Evolutionary conservation across 2,113 vertebrate species (phyloP).

Genomic region (Protobothrops flavoviridis): DNA sequence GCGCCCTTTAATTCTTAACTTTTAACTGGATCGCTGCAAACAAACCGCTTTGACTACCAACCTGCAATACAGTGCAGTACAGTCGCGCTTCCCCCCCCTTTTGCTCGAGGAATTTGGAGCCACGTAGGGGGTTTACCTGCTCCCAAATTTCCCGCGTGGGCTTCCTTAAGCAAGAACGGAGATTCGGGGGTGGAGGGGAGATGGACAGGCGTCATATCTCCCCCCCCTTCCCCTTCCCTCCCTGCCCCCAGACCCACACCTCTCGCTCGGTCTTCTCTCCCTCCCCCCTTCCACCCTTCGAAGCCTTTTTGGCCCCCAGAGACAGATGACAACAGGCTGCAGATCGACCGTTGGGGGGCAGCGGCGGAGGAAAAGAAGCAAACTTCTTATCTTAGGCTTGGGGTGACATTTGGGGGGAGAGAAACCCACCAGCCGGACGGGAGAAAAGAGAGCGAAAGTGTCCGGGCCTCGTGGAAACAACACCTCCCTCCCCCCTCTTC

Average conservation of each 20-base stretch:
- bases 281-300: background rate
- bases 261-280: background rate
- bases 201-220: background rate
- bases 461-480: slow-evolving; percentile 14
- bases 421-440: background rate
- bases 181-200: background rate
- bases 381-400: background rate
- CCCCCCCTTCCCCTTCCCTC: background rate
- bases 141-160: slow-evolving; percentile 30
- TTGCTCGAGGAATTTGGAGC: slow-evolving; percentile 39
- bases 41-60: background rate
- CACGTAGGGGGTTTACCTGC: slow-evolving; percentile 11
- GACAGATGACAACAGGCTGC: background rate
- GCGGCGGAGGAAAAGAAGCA: background rate
- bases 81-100: background rate
- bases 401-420: background rate
- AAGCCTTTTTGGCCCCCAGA: slow-evolving; percentile 29
- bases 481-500: background rate
- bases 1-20: background rate
- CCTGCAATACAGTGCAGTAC: background rate
- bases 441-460: background rate
- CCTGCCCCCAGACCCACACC: slow-evolving; percentile 5
- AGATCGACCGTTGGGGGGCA: background rate
- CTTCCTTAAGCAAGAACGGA: background rate
- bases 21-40: background rate